A percentile compares a stretch with the other conserved stretches of the same genome.
Evolutionary conservation across 2,113 vertebrate genomes (phyloP).

Genomic region (Dicrurus megarhynchus): DNA sequence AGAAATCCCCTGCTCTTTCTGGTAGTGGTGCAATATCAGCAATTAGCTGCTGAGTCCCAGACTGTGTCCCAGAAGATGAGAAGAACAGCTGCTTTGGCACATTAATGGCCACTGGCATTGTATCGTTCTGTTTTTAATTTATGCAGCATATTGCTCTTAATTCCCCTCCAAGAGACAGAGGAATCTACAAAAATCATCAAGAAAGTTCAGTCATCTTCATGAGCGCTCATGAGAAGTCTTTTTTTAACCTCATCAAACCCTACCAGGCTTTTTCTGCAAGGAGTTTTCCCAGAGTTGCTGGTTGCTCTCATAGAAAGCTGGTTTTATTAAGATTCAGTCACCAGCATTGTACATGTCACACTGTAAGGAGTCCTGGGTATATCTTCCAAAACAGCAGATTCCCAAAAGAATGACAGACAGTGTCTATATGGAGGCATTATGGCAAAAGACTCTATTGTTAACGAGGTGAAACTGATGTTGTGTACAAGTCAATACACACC

Average conservation of each 20-base stretch:
- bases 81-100: constrained; percentile 7
- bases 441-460: constrained; percentile 59
- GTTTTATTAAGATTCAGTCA: constrained; percentile 28
- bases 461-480: constrained; percentile 38
- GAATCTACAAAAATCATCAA: background rate
- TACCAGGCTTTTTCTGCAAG: background rate
- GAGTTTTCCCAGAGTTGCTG: background rate
- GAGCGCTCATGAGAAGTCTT: background rate
- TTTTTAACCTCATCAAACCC: background rate
- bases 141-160: background rate
- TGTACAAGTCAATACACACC: constrained; percentile 43
- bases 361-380: background rate
- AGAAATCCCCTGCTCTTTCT: constrained; percentile 2
- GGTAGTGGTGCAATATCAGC: background rate
- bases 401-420: constrained; percentile 13
- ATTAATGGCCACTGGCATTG: background rate
- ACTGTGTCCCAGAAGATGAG: background rate
- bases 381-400: constrained; percentile 21
- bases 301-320: background rate
- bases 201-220: background rate
- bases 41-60: background rate
- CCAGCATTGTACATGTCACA: background rate
- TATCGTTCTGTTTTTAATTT: constrained; percentile 22
- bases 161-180: background rate
- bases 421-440: background rate